These are phyloP conservation scores for Notolepis coatsorum DNA, from an alignment of 2,797 vertebrate species.

Conservation along the genomic window DNA sequence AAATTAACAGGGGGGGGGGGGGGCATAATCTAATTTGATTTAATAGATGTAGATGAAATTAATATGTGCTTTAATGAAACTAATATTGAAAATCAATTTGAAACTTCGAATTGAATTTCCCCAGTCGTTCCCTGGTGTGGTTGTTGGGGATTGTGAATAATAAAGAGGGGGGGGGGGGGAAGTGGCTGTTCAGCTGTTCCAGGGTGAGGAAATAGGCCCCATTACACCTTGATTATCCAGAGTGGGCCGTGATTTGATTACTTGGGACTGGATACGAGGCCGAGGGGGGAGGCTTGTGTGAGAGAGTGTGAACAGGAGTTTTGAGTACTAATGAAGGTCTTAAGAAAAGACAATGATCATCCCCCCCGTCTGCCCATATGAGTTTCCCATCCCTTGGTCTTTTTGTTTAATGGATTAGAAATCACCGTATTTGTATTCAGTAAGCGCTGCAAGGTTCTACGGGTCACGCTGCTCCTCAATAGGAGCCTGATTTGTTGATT, in stretches of 20 bases:
- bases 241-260: slow-evolving; percentile 17
- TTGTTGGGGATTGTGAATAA: slow-evolving; percentile 35
- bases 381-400: too few species aligned
- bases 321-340: too few species aligned
- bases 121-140: slow-evolving; percentile 66
- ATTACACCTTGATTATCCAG: neutral
- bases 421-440: too few species aligned
- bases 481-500: too few species aligned
- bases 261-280: neutral
- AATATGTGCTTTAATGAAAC: slow-evolving; percentile 75
- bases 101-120: slow-evolving; percentile 68
- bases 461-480: too few species aligned
- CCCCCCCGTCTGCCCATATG: too few species aligned
- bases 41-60: slow-evolving; percentile 73
- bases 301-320: slow-evolving; percentile 9
- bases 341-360: too few species aligned
- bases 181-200: slow-evolving; percentile 13
- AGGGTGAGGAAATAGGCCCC: neutral
- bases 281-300: neutral
- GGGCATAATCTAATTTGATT: slow-evolving; percentile 67
- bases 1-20: slow-evolving; percentile 54
- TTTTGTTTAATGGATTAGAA: too few species aligned
- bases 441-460: too few species aligned
- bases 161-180: slow-evolving; percentile 28
- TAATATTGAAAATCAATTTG: slow-evolving; percentile 76